A percentile compares a stretch with the other conserved stretches of the same genome.
phyloP scores from a whole-genome alignment of 2,888 invertebrate genomes.

The Aporophyla nigra region DNA sequence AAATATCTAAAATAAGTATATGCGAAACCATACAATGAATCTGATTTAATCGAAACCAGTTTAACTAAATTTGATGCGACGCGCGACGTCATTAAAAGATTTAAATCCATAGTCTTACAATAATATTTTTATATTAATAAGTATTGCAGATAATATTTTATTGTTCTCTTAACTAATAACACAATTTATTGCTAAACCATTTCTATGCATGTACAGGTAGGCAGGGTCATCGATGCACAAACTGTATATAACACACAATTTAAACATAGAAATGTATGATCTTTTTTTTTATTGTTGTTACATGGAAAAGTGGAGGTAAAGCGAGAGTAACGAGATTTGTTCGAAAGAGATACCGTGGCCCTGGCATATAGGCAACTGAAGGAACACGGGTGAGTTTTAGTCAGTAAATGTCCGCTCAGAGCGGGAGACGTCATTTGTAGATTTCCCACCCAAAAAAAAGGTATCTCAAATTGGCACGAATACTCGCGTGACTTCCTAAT shows the following conservation, averaged over 20 bases:
- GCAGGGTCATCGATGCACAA: too few relatives aligned
- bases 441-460: too few relatives aligned
- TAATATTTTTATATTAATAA: conserved; percentile 6
- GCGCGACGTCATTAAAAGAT: not conserved
- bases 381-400: too few relatives aligned
- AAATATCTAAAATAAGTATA: not conserved
- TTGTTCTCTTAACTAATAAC: conserved; percentile 15
- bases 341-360: too few relatives aligned
- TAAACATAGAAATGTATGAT: too few relatives aligned
- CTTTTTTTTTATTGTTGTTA: too few relatives aligned
- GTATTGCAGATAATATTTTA: conserved; percentile 29
- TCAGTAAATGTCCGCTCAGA: too few relatives aligned
- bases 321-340: too few relatives aligned
- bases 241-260: too few relatives aligned
- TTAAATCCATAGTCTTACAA: conserved; percentile 12
- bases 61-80: not conserved
- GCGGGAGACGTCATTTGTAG: too few relatives aligned
- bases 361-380: too few relatives aligned
- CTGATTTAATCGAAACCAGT: not conserved
- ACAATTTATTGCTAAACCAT: conserved; percentile 36
- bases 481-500: not conserved
- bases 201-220: not conserved
- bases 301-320: too few relatives aligned
- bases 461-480: not conserved
- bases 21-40: not conserved